phyloP scores from a whole-genome alignment of 2,797 vertebrate genomes.

The Periparus ater region DNA sequence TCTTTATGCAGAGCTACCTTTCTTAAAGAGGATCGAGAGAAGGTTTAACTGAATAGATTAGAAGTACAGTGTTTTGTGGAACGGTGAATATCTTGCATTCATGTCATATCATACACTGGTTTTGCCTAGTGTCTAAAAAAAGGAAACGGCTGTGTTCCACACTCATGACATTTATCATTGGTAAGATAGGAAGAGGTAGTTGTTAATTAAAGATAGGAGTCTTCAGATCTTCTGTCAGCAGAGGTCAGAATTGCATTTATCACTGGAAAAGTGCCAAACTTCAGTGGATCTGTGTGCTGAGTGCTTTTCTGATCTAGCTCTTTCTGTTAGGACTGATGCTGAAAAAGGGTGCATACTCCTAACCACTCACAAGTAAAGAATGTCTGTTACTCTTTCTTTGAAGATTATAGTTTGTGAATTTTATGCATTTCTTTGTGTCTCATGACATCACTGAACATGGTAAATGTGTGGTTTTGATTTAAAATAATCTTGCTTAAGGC shows the following conservation, averaged over 20 bases:
- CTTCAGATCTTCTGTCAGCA: not conserved
- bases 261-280: not conserved
- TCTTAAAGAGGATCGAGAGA: constrained; percentile 16
- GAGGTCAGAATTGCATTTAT: not conserved
- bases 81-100: not conserved
- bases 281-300: not conserved
- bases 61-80: not conserved
- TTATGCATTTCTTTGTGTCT: not conserved
- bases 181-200: not conserved
- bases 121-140: not conserved
- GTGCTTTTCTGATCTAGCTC: not conserved
- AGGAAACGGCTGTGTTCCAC: not conserved
- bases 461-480: not conserved
- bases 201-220: not conserved
- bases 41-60: constrained; percentile 17
- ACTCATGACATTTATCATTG: rapidly evolving
- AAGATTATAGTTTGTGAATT: not conserved
- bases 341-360: rapidly evolving
- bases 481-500: not conserved
- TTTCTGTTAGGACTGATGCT: not conserved
- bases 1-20: not conserved
- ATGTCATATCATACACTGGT: not conserved
- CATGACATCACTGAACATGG: not conserved
- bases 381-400: not conserved
- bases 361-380: not conserved